Evolutionary conservation across 37 sponge, comb jelly and placozoan species (phyloP).

Genomic region (Tethya wilhelma): DNA sequence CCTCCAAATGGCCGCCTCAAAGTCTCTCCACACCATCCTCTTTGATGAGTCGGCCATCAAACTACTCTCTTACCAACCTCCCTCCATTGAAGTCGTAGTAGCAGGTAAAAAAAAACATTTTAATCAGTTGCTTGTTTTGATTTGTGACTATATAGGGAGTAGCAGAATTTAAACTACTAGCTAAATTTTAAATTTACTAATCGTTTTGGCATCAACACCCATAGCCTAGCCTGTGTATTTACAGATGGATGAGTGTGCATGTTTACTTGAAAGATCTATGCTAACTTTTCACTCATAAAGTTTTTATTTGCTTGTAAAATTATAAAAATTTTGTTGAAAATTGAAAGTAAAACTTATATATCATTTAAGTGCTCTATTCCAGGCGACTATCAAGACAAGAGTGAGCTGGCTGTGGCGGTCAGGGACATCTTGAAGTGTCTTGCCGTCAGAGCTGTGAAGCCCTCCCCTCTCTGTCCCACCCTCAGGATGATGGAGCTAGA

Average conservation of each 20-base stretch:
- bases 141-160: too few relatives aligned
- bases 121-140: background rate
- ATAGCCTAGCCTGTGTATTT: too few relatives aligned
- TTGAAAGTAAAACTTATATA: too few relatives aligned
- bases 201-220: too few relatives aligned
- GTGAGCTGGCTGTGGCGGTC: slow-evolving; percentile 26
- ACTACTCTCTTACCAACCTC: slow-evolving; percentile 33
- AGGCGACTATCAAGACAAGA: slow-evolving; percentile 33
- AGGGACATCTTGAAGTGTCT: slow-evolving; percentile 21
- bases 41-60: slow-evolving; percentile 18
- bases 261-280: too few relatives aligned
- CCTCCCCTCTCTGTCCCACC: slow-evolving; percentile 42
- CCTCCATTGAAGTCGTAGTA: background rate
- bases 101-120: slow-evolving; percentile 4
- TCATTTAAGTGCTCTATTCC: background rate
- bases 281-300: too few relatives aligned
- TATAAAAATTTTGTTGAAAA: too few relatives aligned
- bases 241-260: background rate
- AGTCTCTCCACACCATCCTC: slow-evolving; percentile 46
- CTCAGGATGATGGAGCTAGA: slow-evolving; percentile 43
- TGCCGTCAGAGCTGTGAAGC: slow-evolving; percentile 29
- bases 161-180: too few relatives aligned
- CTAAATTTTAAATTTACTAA: too few relatives aligned
- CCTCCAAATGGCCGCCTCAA: slow-evolving; percentile 40
- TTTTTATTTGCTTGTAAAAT: too few relatives aligned